These are phyloP conservation scores for Mythimna vitellina DNA, from an alignment of 2,888 invertebrate genomes.

Conservation along the genomic window DNA sequence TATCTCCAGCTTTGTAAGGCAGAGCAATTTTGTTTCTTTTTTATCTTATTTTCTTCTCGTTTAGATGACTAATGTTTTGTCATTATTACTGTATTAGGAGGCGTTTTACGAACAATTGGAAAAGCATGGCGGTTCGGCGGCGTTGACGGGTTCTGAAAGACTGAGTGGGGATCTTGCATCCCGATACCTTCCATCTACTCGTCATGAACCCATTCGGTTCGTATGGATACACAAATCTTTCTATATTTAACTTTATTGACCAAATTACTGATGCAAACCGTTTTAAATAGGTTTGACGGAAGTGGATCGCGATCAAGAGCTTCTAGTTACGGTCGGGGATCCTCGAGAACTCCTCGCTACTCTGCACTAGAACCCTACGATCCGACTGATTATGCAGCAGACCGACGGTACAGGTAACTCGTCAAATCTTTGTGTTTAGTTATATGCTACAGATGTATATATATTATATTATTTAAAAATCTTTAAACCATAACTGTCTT, in stretches of 20 bases:
- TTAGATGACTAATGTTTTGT: conserved; percentile 3
- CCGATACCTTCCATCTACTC: conserved; percentile 79
- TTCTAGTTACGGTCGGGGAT: conserved; percentile 83
- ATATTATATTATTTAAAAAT: conserved; percentile 6
- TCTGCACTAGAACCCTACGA: conserved; percentile 86
- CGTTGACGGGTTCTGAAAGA: conserved; percentile 89
- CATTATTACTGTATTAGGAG: conserved; percentile 90
- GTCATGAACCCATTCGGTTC: conserved; percentile 83
- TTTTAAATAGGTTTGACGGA: conserved; percentile 77
- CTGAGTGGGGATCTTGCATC: conserved; percentile 78
- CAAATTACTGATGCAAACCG: neutral
- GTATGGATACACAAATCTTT: conserved; percentile 36
- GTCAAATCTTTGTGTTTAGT: neutral
- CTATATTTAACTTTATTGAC: neutral
- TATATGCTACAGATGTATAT: conserved; percentile 2
- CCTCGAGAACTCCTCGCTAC: conserved; percentile 84
- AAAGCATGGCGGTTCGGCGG: conserved; percentile 92
- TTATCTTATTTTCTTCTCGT: neutral
- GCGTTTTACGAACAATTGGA: conserved; percentile 98
- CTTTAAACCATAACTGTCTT: neutral
- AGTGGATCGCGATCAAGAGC: conserved; percentile 88
- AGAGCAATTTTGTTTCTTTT: neutral
- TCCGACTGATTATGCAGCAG: conserved; percentile 86
- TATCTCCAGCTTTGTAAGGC: too few relatives aligned
- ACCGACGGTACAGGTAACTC: conserved; percentile 86